phyloP scores from a whole-genome alignment of 2,113 vertebrate genomes.

The Menidia beryllina region DNA sequence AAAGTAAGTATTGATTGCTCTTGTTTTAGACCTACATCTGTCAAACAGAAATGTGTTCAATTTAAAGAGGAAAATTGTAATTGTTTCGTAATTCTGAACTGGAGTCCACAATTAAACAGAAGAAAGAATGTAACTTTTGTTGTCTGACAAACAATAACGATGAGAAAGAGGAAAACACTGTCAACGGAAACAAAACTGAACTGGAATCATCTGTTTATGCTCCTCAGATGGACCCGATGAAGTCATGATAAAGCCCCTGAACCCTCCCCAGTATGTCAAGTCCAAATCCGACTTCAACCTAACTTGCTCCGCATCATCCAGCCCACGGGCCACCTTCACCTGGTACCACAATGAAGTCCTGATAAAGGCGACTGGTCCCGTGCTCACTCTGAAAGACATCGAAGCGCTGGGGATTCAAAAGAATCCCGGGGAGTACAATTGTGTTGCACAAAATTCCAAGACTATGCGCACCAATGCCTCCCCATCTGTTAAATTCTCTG shows the following conservation, averaged over 20 bases:
- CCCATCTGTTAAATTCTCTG: neutral
- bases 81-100: too few species aligned
- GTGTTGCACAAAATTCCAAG: constrained; percentile 68
- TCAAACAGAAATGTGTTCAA: too few species aligned
- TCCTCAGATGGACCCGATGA: constrained; percentile 78
- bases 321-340: constrained; percentile 57
- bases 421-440: constrained; percentile 43
- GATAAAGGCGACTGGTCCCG: neutral
- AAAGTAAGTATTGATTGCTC: too few species aligned
- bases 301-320: constrained; percentile 60
- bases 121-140: neutral
- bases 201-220: neutral
- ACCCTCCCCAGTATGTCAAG: fast-evolving
- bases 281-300: constrained; percentile 65
- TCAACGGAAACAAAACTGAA: too few species aligned
- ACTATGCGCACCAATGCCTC: constrained; percentile 28
- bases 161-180: too few species aligned
- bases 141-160: too few species aligned
- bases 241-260: neutral
- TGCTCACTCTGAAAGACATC: constrained; percentile 35
- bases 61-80: too few species aligned
- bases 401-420: fast-evolving
- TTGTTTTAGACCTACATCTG: too few species aligned
- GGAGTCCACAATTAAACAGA: neutral
- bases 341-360: constrained; percentile 32